phyloP scores from a whole-genome alignment of 2,797 vertebrate genomes.

The Lophotriccus pileatus region DNA sequence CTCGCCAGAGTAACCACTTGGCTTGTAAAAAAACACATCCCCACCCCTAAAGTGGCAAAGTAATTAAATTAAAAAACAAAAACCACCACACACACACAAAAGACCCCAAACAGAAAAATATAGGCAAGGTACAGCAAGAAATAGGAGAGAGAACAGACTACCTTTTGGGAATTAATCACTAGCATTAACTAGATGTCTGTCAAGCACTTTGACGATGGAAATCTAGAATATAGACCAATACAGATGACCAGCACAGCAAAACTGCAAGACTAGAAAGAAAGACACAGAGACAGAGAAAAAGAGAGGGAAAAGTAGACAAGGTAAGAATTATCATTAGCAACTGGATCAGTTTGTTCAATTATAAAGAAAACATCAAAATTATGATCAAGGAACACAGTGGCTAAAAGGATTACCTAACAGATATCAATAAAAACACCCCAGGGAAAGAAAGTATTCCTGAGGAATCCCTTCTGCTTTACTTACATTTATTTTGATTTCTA shows the following conservation, averaged over 20 bases:
- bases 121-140: slow-evolving; percentile 9
- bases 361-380: neutral
- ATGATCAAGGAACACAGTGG: neutral
- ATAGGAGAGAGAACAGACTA: slow-evolving; percentile 42
- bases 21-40: neutral
- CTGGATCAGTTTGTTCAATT: neutral
- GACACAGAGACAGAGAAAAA: neutral
- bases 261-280: slow-evolving; percentile 41
- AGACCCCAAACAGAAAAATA: neutral
- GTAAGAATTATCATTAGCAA: slow-evolving; percentile 22
- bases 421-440: neutral
- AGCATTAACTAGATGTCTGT: slow-evolving; percentile 56
- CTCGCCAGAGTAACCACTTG: neutral
- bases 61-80: neutral
- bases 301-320: slow-evolving; percentile 11
- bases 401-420: neutral
- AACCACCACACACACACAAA: neutral
- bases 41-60: neutral
- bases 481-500: slow-evolving; percentile 91
- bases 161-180: slow-evolving; percentile 53
- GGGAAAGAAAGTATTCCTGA: neutral
- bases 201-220: slow-evolving; percentile 30
- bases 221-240: slow-evolving; percentile 48
- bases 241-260: slow-evolving; percentile 43
- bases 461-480: slow-evolving; percentile 29